These are phyloP conservation scores for Urocyon cinereoargenteus DNA, from an alignment of 2,797 vertebrate genomes.

Conservation along the genomic window DNA sequence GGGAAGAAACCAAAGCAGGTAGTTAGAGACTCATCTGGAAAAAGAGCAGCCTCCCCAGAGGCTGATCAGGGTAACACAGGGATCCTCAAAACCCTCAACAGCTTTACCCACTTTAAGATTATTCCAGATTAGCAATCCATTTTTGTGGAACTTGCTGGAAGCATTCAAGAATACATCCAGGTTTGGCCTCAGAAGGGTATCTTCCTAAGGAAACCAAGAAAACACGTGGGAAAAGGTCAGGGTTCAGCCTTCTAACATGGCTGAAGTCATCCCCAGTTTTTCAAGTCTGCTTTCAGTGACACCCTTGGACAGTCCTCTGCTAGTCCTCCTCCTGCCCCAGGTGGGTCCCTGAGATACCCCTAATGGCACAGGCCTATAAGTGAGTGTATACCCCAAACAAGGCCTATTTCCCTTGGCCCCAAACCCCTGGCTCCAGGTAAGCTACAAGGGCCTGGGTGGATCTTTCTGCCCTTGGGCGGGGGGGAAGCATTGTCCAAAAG, in stretches of 20 bases:
- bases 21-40: background rate
- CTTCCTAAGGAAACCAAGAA: background rate
- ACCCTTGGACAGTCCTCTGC: background rate
- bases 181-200: background rate
- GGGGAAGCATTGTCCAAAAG: background rate
- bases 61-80: background rate
- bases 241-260: background rate
- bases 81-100: background rate
- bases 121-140: rapidly evolving
- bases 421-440: background rate
- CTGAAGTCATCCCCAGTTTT: background rate
- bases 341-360: background rate
- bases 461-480: background rate
- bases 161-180: background rate
- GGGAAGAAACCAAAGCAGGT: conserved; percentile 24
- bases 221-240: background rate
- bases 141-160: rapidly evolving
- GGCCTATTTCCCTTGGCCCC: background rate
- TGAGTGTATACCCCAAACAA: background rate
- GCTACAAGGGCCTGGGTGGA: background rate
- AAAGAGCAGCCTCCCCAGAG: background rate
- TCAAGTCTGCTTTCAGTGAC: background rate
- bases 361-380: background rate
- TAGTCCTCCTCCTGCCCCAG: background rate
- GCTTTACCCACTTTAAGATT: conserved; percentile 61